Conservation (phyloP, 2,797 vertebrate genomes). For the Champsocephalus esox region DNA sequence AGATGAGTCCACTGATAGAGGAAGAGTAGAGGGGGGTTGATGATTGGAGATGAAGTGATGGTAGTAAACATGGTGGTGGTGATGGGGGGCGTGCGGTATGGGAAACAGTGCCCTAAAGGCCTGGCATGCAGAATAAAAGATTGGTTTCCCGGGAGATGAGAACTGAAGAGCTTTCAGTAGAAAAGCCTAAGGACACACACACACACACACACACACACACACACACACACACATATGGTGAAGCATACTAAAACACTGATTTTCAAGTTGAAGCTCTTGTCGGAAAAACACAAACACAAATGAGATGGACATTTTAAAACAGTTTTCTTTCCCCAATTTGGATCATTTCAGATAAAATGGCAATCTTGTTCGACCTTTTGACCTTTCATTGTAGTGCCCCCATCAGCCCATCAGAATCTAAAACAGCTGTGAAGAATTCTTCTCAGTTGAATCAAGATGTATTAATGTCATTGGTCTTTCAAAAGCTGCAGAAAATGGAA, state of each 20-base stretch:
- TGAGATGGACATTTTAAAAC: background rate
- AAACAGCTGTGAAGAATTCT: background rate
- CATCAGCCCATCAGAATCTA: background rate
- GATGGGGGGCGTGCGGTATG: slow-evolving; percentile 36
- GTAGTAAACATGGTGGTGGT: slow-evolving; percentile 39
- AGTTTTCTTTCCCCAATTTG: background rate
- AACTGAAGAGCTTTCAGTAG: slow-evolving; percentile 55
- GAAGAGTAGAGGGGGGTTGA: slow-evolving; percentile 17
- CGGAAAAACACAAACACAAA: background rate
- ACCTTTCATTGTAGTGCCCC: background rate
- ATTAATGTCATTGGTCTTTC: background rate
- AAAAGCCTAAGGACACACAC: slow-evolving; percentile 19
- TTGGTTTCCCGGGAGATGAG: slow-evolving; percentile 76
- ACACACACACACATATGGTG: slow-evolving; percentile 30
- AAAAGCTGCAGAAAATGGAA: background rate
- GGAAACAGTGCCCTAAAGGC: slow-evolving; percentile 66
- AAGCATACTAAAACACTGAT: slow-evolving; percentile 36
- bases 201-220: slow-evolving; percentile 24
- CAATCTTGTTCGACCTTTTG: background rate
- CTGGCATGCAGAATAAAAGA: slow-evolving; percentile 68
- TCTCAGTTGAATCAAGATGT: no score
- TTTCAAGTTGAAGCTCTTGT: background rate
- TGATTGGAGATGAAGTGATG: slow-evolving; percentile 37
- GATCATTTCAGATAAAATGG: background rate
- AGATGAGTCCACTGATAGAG: slow-evolving; percentile 6